Evolutionary conservation across 1,140 invertebrate genomes (phyloP).

Genomic region (Heliconius congener): DNA sequence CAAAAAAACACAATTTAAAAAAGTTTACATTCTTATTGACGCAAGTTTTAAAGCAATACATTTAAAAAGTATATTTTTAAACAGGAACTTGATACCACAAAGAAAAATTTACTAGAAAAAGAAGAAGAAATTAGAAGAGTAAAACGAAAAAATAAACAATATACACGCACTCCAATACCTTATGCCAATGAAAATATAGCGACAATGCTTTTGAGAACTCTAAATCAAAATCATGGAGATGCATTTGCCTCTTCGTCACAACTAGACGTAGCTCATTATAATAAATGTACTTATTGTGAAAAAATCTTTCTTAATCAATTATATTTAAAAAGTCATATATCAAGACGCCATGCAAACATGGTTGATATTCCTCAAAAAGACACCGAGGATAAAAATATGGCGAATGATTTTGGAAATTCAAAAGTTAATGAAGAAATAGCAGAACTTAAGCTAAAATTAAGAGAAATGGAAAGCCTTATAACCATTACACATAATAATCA

Average conservation of each 20-base stretch:
- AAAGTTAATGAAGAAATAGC: constrained; percentile 79
- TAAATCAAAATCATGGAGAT: constrained; percentile 63
- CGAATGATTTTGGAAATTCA: constrained; percentile 45
- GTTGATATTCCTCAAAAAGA: constrained; percentile 61
- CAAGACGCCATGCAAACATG: constrained; percentile 73
- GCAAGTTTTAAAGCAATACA: background rate
- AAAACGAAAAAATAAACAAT: constrained; percentile 64
- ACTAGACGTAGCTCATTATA: constrained; percentile 58
- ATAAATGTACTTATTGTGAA: constrained; percentile 81
- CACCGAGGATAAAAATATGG: constrained; percentile 35
- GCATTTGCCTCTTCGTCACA: constrained; percentile 54
- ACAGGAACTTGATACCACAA: constrained; percentile 69
- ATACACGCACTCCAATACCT: constrained; percentile 53
- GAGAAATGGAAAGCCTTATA: constrained; percentile 60
- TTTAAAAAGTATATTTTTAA: background rate
- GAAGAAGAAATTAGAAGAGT: constrained; percentile 75
- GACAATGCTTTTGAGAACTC: constrained; percentile 69
- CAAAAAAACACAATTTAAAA: no score
- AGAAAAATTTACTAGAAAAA: constrained; percentile 67
- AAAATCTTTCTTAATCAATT: constrained; percentile 83
- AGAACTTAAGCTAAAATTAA: constrained; percentile 68
- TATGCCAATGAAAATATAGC: constrained; percentile 76
- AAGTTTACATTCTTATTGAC: background rate
- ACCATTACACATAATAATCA: constrained; percentile 10
- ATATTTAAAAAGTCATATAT: constrained; percentile 81